Evolutionary conservation across 2,113 vertebrate species (phyloP), one percentile per base, ranked within the genome.

Genomic region (Probosciger aterrimus): DNA sequence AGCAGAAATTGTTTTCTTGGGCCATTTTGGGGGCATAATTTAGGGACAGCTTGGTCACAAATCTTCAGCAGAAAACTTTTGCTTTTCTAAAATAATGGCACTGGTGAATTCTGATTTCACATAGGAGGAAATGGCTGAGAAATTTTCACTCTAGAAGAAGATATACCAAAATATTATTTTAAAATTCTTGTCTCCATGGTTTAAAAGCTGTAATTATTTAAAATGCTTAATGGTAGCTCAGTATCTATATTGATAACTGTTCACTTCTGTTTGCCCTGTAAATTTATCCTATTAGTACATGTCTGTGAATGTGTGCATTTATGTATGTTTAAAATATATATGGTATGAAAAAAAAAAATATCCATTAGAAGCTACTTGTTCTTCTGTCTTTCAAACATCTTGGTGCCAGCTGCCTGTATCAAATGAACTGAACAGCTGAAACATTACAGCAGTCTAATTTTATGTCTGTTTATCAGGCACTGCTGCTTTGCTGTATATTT

Each of bases 201-300:
- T 95, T 92, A 94, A 82, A 93, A 87, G 69, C 93, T 83, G 75
- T 86, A 91, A 97, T 92, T 77, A 94, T 92, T 95, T 82, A 95
- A 97, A 90, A 82, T 85, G 90, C 43, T 90, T 96, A 92, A 80
- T 92, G 74, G 82, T 89, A 91, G 68, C 85, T 75, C 82, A n/a
- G 25, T 78, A 12, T 90, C 70, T 85, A 35, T 55, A 85, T 47
- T 75, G 80, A 92, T n/a, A 69, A 83, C 49, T 83, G 64, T 33
- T 91, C 94, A 70, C 33, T 85, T n/a, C 37, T 80, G 69, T 94
- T 90, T 91, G 71, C 82, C 62, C 94, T 46, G 75, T 43, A 53
- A 84, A 84, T 63, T 62, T 82, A 73, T 86, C 64, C 30, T 85
- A 22, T 85, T 85, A 93, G 62, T 43, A 52, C 64, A 90, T 0